phyloP scores from a whole-genome alignment of 2,888 invertebrate species.

The Rhagium mordax region DNA sequence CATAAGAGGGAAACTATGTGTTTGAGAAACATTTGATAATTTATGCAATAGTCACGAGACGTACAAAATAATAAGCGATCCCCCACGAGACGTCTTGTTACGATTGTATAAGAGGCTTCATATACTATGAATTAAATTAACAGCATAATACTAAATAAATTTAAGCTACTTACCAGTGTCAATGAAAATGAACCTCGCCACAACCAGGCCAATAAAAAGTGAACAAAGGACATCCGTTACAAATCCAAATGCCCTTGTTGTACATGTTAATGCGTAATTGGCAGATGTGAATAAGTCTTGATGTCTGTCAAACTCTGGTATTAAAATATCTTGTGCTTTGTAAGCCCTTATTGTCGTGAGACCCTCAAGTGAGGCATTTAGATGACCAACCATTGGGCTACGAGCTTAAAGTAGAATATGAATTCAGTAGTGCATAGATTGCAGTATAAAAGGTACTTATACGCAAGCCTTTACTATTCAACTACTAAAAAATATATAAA shows the following conservation, averaged over 20 bases:
- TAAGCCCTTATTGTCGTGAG: constrained; percentile 66
- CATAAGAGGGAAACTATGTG: no score
- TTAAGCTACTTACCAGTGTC: constrained; percentile 49
- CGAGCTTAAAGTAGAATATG: constrained; percentile 59
- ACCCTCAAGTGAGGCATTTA: constrained; percentile 67
- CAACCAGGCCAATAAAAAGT: constrained; percentile 53
- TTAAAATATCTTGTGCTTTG: constrained; percentile 61
- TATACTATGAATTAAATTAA: no score
- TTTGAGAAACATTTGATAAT: no score
- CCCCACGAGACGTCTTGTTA: no score
- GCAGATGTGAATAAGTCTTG: constrained; percentile 66
- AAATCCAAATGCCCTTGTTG: constrained; percentile 63
- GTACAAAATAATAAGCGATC: no score
- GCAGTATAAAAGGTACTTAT: no score
- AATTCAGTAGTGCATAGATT: not conserved
- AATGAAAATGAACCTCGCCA: constrained; percentile 53
- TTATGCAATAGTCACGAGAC: no score
- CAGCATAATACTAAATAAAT: constrained; percentile 77
- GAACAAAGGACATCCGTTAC: constrained; percentile 60
- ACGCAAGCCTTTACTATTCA: no score
- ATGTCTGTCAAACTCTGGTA: constrained; percentile 64
- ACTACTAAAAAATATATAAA: no score
- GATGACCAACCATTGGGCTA: constrained; percentile 66
- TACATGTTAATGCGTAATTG: constrained; percentile 59
- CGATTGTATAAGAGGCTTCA: no score